These are phyloP conservation scores for Hydrocynus forskahlii DNA, from an alignment of 2,797 vertebrate genomes.

Conservation along the genomic window DNA sequence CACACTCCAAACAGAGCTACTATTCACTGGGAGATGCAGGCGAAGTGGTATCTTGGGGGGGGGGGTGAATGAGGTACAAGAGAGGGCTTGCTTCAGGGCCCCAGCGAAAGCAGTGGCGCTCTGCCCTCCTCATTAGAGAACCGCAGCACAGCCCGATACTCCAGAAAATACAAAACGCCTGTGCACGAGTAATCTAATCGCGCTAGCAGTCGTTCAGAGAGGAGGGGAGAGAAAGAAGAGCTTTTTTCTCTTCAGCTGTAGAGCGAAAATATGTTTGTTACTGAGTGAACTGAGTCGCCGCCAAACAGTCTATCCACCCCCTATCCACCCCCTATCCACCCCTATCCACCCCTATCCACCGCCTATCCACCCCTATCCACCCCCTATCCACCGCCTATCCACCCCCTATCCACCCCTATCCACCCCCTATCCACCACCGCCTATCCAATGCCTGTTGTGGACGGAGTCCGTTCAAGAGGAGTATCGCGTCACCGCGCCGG, in stretches of 20 bases:
- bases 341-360: too few species aligned
- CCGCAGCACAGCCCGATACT: slow-evolving; percentile 50
- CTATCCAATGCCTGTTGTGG: slow-evolving; percentile 26
- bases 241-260: slow-evolving; percentile 11
- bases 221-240: not conserved
- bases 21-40: slow-evolving; percentile 47
- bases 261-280: slow-evolving; percentile 42
- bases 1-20: slow-evolving; percentile 34
- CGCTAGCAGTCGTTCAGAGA: slow-evolving; percentile 31
- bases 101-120: slow-evolving; percentile 55
- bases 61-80: slow-evolving; percentile 34
- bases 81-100: slow-evolving; percentile 34
- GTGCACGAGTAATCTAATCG: slow-evolving; percentile 41
- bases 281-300: slow-evolving; percentile 34
- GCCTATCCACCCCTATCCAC: too few species aligned
- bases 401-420: too few species aligned
- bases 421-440: too few species aligned
- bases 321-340: too few species aligned
- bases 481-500: slow-evolving; percentile 28
- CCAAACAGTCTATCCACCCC: slow-evolving; percentile 14
- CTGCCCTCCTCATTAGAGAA: slow-evolving; percentile 54
- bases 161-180: slow-evolving; percentile 53
- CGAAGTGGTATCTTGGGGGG: slow-evolving; percentile 38
- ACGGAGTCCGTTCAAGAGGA: not conserved
- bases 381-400: too few species aligned